Conservation (phyloP, 2,888 invertebrate species). For the Scelioninae gen. 2 region DNA sequence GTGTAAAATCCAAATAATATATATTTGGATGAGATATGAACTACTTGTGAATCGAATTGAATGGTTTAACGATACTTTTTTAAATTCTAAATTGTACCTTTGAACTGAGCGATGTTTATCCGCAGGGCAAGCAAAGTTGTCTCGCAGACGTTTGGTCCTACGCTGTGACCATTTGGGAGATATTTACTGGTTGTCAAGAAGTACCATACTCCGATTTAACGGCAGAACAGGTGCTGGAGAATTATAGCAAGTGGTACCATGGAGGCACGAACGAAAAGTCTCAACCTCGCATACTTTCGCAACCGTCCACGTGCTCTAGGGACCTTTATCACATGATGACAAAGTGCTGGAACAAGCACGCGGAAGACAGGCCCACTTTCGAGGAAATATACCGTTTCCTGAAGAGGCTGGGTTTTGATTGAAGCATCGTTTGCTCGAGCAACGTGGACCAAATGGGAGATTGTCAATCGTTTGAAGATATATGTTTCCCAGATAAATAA, state of each 20-base stretch:
- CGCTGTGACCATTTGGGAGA: slow-evolving; percentile 93
- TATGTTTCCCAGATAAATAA: too few relatives aligned
- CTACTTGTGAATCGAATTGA: too few relatives aligned
- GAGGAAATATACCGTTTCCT: slow-evolving; percentile 92
- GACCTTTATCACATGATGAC: slow-evolving; percentile 94
- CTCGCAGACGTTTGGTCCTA: slow-evolving; percentile 95
- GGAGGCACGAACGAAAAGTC: slow-evolving; percentile 72
- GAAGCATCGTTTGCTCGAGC: slow-evolving; percentile 62
- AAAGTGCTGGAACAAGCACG: slow-evolving; percentile 92
- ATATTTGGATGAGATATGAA: too few relatives aligned
- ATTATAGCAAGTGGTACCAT: slow-evolving; percentile 82
- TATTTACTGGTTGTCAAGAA: slow-evolving; percentile 86
- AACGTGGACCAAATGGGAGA: slow-evolving; percentile 68
- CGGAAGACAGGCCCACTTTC: slow-evolving; percentile 88
- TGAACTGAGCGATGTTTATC: background rate
- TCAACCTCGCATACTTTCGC: slow-evolving; percentile 77
- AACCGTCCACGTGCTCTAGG: slow-evolving; percentile 84
- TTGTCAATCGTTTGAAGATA: slow-evolving; percentile 43
- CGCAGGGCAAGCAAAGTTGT: slow-evolving; percentile 89
- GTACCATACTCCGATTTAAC: slow-evolving; percentile 89
- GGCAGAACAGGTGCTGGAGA: slow-evolving; percentile 88
- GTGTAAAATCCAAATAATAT: too few relatives aligned
- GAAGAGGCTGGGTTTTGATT: slow-evolving; percentile 71
- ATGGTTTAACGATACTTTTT: too few relatives aligned
- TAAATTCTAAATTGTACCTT: too few relatives aligned